Evolutionary conservation across 2,797 vertebrate species (phyloP).

Genomic region (Alca torda): DNA sequence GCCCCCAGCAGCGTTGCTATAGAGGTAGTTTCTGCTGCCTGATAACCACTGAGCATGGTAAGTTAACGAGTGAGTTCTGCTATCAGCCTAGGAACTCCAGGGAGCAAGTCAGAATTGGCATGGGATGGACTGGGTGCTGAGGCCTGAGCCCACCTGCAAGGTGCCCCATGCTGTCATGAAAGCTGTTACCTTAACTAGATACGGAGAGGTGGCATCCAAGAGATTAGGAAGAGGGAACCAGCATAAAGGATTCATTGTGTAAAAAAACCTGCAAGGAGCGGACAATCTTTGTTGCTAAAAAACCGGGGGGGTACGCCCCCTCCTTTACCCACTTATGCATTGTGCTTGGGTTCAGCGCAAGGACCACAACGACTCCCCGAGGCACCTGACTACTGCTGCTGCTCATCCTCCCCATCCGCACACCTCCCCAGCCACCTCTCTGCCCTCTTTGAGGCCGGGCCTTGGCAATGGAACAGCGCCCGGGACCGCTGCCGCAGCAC

Average conservation of each 20-base stretch:
- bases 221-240: fast-evolving
- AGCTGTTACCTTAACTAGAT: background rate
- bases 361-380: fast-evolving
- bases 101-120: background rate
- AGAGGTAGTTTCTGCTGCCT: background rate
- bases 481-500: background rate
- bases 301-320: fast-evolving
- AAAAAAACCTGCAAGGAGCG: background rate
- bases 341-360: fast-evolving
- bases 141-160: background rate
- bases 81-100: background rate
- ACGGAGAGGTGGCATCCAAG: background rate
- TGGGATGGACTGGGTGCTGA: background rate
- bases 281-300: fast-evolving
- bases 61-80: background rate
- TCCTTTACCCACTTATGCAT: fast-evolving
- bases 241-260: background rate
- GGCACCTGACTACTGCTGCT: fast-evolving
- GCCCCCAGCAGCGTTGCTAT: fast-evolving
- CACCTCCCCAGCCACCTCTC: too few species aligned
- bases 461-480: background rate
- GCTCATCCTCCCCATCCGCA: background rate
- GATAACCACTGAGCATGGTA: background rate
- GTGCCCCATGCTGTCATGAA: background rate
- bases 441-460: background rate